Conservation (phyloP, 2,888 invertebrate genomes). For the Cinara cedri region DNA sequence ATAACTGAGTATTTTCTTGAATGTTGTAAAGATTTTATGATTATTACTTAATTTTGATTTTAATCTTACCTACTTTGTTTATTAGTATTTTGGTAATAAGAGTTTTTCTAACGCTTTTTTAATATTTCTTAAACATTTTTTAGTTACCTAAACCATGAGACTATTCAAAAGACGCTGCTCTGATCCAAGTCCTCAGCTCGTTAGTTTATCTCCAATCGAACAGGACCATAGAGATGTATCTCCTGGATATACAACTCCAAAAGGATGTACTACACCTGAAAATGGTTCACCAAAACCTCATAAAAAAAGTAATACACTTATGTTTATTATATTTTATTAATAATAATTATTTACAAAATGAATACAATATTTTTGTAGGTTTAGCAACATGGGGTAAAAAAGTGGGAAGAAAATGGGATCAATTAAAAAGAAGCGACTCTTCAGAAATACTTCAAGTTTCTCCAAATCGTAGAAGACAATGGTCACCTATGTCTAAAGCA, state of each 20-base stretch:
- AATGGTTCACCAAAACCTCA: conserved; percentile 62
- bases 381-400: conserved; percentile 70
- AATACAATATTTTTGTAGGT: conserved; percentile 62
- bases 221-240: conserved; percentile 59
- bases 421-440: conserved; percentile 68
- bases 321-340: neutral
- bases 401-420: conserved; percentile 70
- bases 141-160: conserved; percentile 63
- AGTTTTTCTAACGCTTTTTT: neutral
- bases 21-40: neutral
- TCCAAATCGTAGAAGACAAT: conserved; percentile 64
- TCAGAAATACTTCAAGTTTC: conserved; percentile 65
- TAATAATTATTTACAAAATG: conserved; percentile 12
- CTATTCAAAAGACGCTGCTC: conserved; percentile 67
- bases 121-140: neutral
- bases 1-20: conserved; percentile 20
- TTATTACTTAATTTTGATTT: neutral
- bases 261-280: conserved; percentile 60
- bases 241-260: conserved; percentile 57
- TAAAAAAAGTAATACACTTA: conserved; percentile 62
- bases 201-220: conserved; percentile 65
- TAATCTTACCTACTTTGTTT: neutral
- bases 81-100: neutral
- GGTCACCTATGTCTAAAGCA: conserved; percentile 63
- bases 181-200: conserved; percentile 69